These are phyloP conservation scores for Zaprionus obscuricornis DNA, from an alignment of 2,888 invertebrate species.

Conservation along the genomic window DNA sequence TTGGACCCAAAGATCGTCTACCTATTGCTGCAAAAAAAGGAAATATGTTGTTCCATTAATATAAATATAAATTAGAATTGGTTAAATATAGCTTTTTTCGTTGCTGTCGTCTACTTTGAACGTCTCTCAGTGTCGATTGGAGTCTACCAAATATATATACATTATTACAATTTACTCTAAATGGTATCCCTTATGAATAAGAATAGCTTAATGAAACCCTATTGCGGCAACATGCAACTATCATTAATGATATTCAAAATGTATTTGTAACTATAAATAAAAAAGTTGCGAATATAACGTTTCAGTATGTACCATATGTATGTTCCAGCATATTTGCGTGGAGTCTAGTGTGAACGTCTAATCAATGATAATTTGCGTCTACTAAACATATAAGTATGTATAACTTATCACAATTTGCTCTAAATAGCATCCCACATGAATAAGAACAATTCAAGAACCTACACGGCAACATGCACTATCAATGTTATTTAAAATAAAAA, in stretches of 20 bases:
- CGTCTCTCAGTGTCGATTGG: constrained; percentile 26
- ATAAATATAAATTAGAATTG: not conserved
- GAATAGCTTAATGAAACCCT: constrained; percentile 35
- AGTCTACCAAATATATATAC: constrained; percentile 44
- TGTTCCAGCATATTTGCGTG: no score
- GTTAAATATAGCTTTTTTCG: no score
- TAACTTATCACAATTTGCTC: constrained; percentile 37
- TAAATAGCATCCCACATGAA: constrained; percentile 42
- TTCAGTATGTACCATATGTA: no score
- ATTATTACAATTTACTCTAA: constrained; percentile 41
- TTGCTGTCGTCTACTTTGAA: constrained; percentile 18
- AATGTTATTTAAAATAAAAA: no score
- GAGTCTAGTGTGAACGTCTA: constrained; percentile 15
- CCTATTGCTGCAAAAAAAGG: constrained; percentile 97
- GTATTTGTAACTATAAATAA: no score
- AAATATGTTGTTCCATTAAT: constrained; percentile 84
- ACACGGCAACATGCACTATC: no score
- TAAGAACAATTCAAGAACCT: constrained; percentile 31
- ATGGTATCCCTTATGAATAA: constrained; percentile 37
- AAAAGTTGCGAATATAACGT: no score
- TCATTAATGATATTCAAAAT: no score
- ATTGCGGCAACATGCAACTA: no score
- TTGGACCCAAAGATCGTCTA: constrained; percentile 88
- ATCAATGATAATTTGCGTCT: constrained; percentile 46
- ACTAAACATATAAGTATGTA: constrained; percentile 26